phyloP scores from a whole-genome alignment of 1,140 invertebrate species.

The Camponotus pennsylvanicus region DNA sequence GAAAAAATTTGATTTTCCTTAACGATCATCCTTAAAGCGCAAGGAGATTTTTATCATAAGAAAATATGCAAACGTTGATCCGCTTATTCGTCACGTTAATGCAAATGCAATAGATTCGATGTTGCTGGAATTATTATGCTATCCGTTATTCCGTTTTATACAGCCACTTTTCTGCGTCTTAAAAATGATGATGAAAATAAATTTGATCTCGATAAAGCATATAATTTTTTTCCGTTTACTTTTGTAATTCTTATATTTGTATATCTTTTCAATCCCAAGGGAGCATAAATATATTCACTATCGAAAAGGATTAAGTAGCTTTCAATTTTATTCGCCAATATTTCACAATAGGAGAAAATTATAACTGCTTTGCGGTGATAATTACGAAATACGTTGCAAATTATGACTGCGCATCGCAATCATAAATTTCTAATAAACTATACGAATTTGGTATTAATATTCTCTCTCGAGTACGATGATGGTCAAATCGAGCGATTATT shows the following conservation, averaged over 20 bases:
- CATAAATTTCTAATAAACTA: conserved; percentile 61
- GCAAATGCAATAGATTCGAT: neutral
- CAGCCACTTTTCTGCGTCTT: neutral
- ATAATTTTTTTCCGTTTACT: neutral
- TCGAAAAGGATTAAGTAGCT: conserved; percentile 47
- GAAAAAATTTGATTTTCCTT: conserved; percentile 25
- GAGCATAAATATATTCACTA: conserved; percentile 13
- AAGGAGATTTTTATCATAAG: conserved; percentile 5
- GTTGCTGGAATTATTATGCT: neutral
- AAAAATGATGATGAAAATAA: conserved; percentile 1
- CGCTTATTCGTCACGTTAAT: neutral
- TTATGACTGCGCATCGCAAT: conserved; percentile 28
- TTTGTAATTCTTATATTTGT: conserved; percentile 10
- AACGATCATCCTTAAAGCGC: conserved; percentile 18
- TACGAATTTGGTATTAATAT: conserved; percentile 54
- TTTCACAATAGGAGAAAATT: conserved; percentile 49
- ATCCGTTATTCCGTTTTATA: neutral
- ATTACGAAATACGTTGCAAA: conserved; percentile 45
- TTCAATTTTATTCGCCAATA: conserved; percentile 49
- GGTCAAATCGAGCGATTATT: conserved; percentile 34
- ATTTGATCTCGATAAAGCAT: neutral
- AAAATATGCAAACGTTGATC: conserved; percentile 9
- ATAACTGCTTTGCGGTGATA: conserved; percentile 49
- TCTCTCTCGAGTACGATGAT: conserved; percentile 49
- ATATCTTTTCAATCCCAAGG: neutral